These are phyloP conservation scores for Thymallus thymallus DNA, from an alignment of 2,113 vertebrate species.

Conservation along the genomic window DNA sequence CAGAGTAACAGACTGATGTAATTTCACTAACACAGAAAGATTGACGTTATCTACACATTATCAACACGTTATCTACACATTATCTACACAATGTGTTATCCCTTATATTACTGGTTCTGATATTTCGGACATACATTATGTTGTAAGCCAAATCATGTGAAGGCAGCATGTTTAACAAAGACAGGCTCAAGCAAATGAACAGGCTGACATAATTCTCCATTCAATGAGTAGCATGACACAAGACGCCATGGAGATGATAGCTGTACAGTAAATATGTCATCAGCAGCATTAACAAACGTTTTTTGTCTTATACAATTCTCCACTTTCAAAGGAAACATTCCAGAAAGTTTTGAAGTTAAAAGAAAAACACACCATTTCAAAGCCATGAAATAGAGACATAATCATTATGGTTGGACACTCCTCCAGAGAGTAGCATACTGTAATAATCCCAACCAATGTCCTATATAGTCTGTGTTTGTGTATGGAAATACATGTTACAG, in stretches of 20 bases:
- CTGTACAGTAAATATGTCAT: too few relatives aligned
- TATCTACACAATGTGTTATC: too few relatives aligned
- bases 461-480: constrained; percentile 60
- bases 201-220: too few relatives aligned
- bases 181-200: too few relatives aligned
- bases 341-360: neutral
- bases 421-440: constrained; percentile 24
- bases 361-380: neutral
- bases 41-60: too few relatives aligned
- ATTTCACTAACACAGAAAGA: too few relatives aligned
- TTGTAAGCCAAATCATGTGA: too few relatives aligned
- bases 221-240: too few relatives aligned
- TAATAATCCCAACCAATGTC: constrained; percentile 53
- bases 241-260: too few relatives aligned
- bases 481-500: constrained; percentile 46
- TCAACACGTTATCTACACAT: too few relatives aligned
- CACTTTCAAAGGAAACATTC: neutral
- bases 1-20: neutral
- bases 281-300: neutral
- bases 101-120: too few relatives aligned
- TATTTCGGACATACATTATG: too few relatives aligned
- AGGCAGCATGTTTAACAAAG: neutral
- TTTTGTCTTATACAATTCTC: neutral
- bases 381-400: neutral
- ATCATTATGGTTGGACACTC: neutral